A percentile compares a stretch with the other conserved stretches of the same genome.
Evolutionary conservation across 2,888 invertebrate genomes (phyloP).

Genomic region (Hypolimnas misippus): DNA sequence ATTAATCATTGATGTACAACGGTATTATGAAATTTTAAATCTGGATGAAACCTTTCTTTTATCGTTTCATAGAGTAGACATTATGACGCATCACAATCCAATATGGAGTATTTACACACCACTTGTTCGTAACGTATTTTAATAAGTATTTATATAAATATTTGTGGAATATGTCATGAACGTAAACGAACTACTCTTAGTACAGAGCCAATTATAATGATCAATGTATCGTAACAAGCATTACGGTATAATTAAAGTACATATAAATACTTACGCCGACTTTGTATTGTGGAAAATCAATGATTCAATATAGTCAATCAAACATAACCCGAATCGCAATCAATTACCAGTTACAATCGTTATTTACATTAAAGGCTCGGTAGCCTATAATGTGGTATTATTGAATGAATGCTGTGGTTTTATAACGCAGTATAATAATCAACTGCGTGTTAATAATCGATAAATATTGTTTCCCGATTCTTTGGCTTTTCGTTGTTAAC

Average conservation of each 20-base stretch:
- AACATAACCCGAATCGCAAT: conserved; percentile 18
- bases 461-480: no score
- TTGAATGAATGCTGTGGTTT: conserved; percentile 12
- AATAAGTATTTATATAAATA: no score
- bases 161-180: no score
- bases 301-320: conserved; percentile 13
- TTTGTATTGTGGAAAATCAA: conserved; percentile 3
- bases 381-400: conserved; percentile 16
- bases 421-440: conserved; percentile 14
- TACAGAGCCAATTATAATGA: not conserved
- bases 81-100: no score
- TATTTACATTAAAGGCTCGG: conserved; percentile 17
- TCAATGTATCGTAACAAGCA: not conserved
- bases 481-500: no score
- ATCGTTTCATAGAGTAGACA: no score
- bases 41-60: no score
- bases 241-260: not conserved
- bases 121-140: no score
- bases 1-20: no score
- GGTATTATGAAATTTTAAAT: no score
- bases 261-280: not conserved
- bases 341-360: conserved; percentile 16
- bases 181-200: no score
- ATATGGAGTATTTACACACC: no score
- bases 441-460: not conserved